A percentile compares a stretch with the other conserved stretches of the same genome.
Conservation (phyloP, 2,888 invertebrate genomes). For the Caenorhabditis sp. region DNA sequence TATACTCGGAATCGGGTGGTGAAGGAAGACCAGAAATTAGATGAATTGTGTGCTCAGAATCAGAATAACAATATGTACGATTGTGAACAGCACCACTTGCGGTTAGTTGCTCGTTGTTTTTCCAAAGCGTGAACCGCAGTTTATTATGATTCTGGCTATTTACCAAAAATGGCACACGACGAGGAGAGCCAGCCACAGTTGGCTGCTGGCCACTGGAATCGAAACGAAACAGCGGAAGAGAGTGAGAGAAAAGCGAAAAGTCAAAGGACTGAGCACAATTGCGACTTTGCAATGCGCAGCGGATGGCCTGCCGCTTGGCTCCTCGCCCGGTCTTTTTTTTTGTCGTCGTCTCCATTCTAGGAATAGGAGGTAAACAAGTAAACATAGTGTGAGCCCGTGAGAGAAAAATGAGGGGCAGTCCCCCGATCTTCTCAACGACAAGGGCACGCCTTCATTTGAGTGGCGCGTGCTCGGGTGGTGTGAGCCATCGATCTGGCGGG, state of each 20-base stretch:
- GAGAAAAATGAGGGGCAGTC: constrained; percentile 16
- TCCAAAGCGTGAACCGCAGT: constrained; percentile 4
- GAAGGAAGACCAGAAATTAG: background rate
- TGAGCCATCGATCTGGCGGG: constrained; percentile 49
- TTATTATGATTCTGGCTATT: constrained; percentile 35
- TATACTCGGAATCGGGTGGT: too few relatives aligned
- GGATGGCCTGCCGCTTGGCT: constrained; percentile 21
- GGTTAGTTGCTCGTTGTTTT: constrained; percentile 24
- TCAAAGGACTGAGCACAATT: constrained; percentile 26
- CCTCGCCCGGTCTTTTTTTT: constrained; percentile 1
- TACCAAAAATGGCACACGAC: constrained; percentile 33
- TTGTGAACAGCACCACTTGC: constrained; percentile 17
- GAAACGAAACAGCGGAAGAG: too few relatives aligned
- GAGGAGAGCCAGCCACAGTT: background rate
- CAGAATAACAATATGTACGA: constrained; percentile 16
- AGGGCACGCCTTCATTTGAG: constrained; percentile 41
- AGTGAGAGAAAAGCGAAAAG: too few relatives aligned
- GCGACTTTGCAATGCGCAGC: constrained; percentile 33
- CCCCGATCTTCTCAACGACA: too few relatives aligned
- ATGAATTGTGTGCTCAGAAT: background rate
- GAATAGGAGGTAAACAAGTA: constrained; percentile 51
- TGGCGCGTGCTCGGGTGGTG: constrained; percentile 32
- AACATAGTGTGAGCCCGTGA: constrained; percentile 46
- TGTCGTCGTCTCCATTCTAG: constrained; percentile 23
- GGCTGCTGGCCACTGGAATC: constrained; percentile 8